phyloP scores from a whole-genome alignment of 2,797 vertebrate genomes.

The Centroberyx gerrardi region DNA sequence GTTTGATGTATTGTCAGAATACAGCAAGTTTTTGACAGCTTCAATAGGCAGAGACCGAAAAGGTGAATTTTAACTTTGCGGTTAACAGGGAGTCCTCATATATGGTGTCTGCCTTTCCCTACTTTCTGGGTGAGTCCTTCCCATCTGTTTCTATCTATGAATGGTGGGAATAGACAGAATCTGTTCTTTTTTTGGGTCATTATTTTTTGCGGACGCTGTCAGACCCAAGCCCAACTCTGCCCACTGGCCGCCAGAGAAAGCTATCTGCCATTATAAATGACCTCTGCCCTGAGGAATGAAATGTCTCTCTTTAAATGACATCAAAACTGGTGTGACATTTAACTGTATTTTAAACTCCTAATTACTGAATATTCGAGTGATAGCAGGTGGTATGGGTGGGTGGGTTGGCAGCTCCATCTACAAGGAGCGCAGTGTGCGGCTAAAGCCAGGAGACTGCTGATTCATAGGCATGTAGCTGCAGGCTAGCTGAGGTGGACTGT shows the following conservation, averaged over 20 bases:
- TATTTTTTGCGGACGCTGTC: no score
- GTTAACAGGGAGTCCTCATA: no score
- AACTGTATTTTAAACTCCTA: not conserved
- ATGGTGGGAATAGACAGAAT: no score
- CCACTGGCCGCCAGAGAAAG: not conserved
- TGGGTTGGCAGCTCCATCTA: not conserved
- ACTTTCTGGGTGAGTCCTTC: no score
- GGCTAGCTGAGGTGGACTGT: not conserved
- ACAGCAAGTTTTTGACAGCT: no score
- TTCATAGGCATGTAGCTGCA: not conserved
- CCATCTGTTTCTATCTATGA: no score
- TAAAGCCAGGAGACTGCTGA: not conserved
- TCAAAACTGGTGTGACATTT: not conserved
- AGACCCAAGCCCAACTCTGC: no score
- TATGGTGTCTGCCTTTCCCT: no score
- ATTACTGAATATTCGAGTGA: not conserved
- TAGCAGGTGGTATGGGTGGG: not conserved
- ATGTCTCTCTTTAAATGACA: not conserved
- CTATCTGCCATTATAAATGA: not conserved
- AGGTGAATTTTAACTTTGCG: no score
- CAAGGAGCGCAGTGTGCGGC: not conserved
- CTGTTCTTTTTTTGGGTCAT: no score
- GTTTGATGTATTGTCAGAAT: no score
- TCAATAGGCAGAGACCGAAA: no score
- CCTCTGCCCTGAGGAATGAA: not conserved